Evolutionary conservation across 1,140 invertebrate species (phyloP).

Genomic region (Drosophila sp.): DNA sequence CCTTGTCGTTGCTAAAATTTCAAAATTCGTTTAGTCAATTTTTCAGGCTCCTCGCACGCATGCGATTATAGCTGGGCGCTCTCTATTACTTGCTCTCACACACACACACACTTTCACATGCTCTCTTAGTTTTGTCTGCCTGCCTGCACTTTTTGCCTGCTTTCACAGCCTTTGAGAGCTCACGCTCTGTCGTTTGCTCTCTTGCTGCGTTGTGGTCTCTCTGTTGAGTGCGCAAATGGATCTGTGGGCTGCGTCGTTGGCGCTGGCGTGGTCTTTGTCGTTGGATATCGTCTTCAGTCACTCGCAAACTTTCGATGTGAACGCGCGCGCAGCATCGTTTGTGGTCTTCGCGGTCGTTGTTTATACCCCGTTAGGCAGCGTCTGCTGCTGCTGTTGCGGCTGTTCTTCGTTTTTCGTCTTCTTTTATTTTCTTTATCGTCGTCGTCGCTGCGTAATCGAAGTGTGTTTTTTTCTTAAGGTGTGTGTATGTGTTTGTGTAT

Average conservation of each 20-base stretch:
- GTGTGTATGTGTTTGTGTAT: constrained; percentile 18
- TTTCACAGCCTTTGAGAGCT: constrained; percentile 2
- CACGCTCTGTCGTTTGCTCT: neutral
- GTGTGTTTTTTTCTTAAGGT: constrained; percentile 32
- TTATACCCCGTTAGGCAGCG: constrained; percentile 14
- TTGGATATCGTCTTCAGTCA: constrained; percentile 54
- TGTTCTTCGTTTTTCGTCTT: constrained; percentile 7
- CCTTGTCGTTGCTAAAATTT: constrained; percentile 13
- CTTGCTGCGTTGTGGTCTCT: neutral
- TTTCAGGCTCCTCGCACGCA: constrained; percentile 11
- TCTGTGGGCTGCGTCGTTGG: constrained; percentile 23
- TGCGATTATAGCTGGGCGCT: constrained; percentile 1
- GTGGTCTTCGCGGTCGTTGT: constrained; percentile 28
- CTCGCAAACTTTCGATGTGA: constrained; percentile 68
- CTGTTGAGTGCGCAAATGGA: constrained; percentile 28
- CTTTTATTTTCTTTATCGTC: neutral
- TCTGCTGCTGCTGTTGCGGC: constrained; percentile 28
- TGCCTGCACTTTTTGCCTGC: constrained; percentile 1
- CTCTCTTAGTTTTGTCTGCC: neutral
- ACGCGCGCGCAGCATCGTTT: constrained; percentile 41
- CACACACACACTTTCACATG: neutral
- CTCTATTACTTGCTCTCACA: neutral
- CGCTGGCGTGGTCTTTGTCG: constrained; percentile 11
- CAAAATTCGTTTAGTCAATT: constrained; percentile 27
- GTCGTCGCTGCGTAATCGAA: constrained; percentile 29